Evolutionary conservation across 2,113 vertebrate species (phyloP).

Genomic region (Addax nasomaculatus): DNA sequence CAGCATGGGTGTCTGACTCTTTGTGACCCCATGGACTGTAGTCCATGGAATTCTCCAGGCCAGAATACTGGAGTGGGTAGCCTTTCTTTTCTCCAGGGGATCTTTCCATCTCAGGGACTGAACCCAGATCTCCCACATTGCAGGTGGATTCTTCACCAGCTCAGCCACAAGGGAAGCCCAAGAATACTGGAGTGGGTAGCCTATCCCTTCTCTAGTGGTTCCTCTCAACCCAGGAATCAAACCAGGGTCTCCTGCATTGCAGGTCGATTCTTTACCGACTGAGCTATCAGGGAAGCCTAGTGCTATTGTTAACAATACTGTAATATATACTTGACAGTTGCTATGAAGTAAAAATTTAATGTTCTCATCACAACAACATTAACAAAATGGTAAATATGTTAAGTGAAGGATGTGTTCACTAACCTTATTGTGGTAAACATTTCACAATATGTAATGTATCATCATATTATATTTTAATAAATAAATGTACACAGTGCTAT

Average conservation of each 20-base stretch:
- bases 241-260: background rate
- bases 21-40: background rate
- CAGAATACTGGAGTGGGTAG: background rate
- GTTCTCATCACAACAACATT: background rate
- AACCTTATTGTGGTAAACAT: background rate
- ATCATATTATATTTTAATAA: background rate
- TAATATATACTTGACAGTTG: background rate
- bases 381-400: background rate
- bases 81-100: background rate
- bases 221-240: background rate
- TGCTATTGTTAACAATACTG: background rate
- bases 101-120: background rate
- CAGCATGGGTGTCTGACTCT: background rate
- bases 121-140: background rate
- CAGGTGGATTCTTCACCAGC: background rate
- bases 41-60: background rate
- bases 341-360: background rate
- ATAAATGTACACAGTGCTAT: background rate
- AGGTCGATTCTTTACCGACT: background rate
- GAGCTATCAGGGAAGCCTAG: background rate
- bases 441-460: background rate
- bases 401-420: background rate
- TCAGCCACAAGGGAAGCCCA: background rate
- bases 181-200: background rate
- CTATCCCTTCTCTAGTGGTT: background rate